phyloP scores from a whole-genome alignment of 1,140 invertebrate species.

The Drosophila saltans region DNA sequence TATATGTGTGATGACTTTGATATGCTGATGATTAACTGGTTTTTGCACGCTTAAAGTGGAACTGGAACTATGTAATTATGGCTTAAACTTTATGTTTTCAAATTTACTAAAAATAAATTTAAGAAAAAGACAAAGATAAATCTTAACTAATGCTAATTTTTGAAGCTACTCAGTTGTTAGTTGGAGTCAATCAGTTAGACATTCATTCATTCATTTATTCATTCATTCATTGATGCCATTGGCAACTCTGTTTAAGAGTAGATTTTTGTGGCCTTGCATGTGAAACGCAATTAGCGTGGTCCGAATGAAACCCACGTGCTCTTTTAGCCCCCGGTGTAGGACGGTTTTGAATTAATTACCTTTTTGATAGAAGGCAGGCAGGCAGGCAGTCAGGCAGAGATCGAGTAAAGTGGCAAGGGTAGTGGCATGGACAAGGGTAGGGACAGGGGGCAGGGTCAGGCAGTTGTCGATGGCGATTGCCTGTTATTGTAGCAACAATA shows the following conservation, averaged over 20 bases:
- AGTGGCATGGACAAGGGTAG: background rate
- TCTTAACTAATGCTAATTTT: background rate
- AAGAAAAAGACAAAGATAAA: background rate
- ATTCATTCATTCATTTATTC: slow-evolving; percentile 19
- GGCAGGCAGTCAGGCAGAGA: no score
- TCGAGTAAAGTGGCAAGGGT: slow-evolving; percentile 3
- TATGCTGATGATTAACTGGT: slow-evolving; percentile 10
- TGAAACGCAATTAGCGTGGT: slow-evolving; percentile 49
- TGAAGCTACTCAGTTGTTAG: background rate
- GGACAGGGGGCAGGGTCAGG: no score
- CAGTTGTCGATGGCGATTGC: slow-evolving; percentile 24
- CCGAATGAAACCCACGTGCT: slow-evolving; percentile 22
- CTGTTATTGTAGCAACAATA: slow-evolving; percentile 37
- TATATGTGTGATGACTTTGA: slow-evolving; percentile 1
- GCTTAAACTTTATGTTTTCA: background rate
- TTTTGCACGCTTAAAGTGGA: slow-evolving; percentile 1
- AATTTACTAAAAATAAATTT: background rate
- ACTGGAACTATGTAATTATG: slow-evolving; percentile 1
- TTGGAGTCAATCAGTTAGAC: slow-evolving; percentile 8
- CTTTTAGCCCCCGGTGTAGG: slow-evolving; percentile 40
- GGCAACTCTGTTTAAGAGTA: background rate
- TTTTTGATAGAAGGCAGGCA: slow-evolving; percentile 47
- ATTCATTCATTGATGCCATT: slow-evolving; percentile 8
- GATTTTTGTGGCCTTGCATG: slow-evolving; percentile 21
- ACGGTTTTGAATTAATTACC: slow-evolving; percentile 74